A percentile compares a stretch with the other conserved stretches of the same genome.
Evolutionary conservation across 1,140 invertebrate genomes (phyloP).

Genomic region (Neodiprion virginianus): DNA sequence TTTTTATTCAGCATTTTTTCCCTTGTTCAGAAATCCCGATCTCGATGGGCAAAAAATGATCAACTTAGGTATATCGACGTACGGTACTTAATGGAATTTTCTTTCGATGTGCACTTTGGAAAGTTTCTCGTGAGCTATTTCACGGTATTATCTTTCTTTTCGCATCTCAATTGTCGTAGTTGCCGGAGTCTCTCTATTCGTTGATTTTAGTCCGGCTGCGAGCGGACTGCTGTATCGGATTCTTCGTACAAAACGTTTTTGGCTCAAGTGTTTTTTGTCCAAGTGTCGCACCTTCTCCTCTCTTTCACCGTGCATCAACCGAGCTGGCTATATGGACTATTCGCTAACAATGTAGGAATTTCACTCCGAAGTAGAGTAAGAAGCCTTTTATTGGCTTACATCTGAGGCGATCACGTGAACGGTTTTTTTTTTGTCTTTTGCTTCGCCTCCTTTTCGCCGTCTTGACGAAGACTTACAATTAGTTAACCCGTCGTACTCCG

Average conservation of each 20-base stretch:
- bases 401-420: background rate
- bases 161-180: too few relatives aligned
- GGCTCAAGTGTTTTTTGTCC: background rate
- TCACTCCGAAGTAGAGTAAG: background rate
- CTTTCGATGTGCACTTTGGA: background rate
- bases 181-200: too few relatives aligned
- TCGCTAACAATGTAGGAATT: background rate
- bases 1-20: too few relatives aligned
- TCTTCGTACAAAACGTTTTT: background rate
- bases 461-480: too few relatives aligned
- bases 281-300: background rate
- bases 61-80: too few relatives aligned
- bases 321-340: background rate
- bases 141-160: too few relatives aligned
- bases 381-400: background rate
- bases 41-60: too few relatives aligned
- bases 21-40: too few relatives aligned
- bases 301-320: constrained; percentile 1
- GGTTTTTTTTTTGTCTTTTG: background rate
- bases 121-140: too few relatives aligned
- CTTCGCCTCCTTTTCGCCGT: too few relatives aligned
- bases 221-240: background rate
- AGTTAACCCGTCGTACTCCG: too few relatives aligned
- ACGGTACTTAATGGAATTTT: background rate
- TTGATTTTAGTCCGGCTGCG: background rate